phyloP scores from a whole-genome alignment of 2,888 invertebrate species.

The Sarcophaga caerulescens region DNA sequence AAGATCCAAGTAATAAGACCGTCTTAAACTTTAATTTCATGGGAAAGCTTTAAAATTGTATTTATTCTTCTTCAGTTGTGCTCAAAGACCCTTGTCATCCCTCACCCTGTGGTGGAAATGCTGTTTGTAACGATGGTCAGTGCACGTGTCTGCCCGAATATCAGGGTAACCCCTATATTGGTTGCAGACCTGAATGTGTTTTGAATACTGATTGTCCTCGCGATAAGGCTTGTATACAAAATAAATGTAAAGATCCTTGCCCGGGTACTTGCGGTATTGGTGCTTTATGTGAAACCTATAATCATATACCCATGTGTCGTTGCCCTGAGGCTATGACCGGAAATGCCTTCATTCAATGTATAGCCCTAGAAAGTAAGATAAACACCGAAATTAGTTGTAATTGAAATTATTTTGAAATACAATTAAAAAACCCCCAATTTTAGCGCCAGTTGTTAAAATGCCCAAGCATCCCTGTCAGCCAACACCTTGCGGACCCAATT shows the following conservation, averaged over 20 bases:
- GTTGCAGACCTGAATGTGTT: constrained; percentile 91
- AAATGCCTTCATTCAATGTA: constrained; percentile 87
- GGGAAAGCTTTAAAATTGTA: no score
- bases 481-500: constrained; percentile 90
- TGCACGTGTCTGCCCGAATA: constrained; percentile 86
- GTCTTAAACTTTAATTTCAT: not conserved
- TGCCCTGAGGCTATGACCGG: constrained; percentile 87
- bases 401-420: not conserved
- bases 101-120: constrained; percentile 90
- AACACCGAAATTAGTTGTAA: not conserved
- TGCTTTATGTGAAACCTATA: constrained; percentile 88
- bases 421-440: constrained; percentile 17
- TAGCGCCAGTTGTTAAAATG: constrained; percentile 71
- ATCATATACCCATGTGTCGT: constrained; percentile 88
- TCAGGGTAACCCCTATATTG: constrained; percentile 85
- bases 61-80: constrained; percentile 44
- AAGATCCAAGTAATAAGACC: constrained; percentile 63
- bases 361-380: constrained; percentile 81
- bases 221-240: constrained; percentile 87
- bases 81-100: constrained; percentile 84
- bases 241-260: constrained; percentile 91
- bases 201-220: constrained; percentile 89
- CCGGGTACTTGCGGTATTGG: constrained; percentile 88
- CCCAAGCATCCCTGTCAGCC: constrained; percentile 84
- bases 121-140: constrained; percentile 85